Evolutionary conservation across 1,140 invertebrate species (phyloP).

Genomic region (Drosophila nasuta): DNA sequence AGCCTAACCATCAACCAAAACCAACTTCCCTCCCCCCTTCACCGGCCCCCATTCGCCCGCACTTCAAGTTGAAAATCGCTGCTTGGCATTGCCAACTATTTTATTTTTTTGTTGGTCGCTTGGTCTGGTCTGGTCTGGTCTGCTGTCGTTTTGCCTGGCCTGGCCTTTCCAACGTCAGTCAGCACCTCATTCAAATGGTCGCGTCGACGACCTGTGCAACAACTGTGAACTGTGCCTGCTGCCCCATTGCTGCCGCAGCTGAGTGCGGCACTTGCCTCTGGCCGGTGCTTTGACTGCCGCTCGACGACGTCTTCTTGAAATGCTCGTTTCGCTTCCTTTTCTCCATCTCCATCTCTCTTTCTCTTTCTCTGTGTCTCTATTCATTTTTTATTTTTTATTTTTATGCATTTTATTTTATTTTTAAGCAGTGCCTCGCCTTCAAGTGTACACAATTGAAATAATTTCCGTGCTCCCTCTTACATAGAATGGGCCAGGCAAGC

Average conservation of each 20-base stretch:
- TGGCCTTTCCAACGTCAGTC: constrained; percentile 64
- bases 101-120: constrained; percentile 30
- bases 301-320: constrained; percentile 71
- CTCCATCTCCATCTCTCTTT: not conserved
- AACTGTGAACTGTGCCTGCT: constrained; percentile 31
- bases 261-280: constrained; percentile 70
- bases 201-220: constrained; percentile 50
- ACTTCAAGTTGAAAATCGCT: constrained; percentile 71
- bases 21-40: not conserved
- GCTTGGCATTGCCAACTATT: constrained; percentile 65
- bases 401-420: constrained; percentile 38
- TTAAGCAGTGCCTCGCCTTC: constrained; percentile 41
- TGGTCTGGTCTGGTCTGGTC: constrained; percentile 25
- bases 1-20: constrained; percentile 53
- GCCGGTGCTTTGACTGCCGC: constrained; percentile 52
- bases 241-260: constrained; percentile 42
- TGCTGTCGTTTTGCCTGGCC: constrained; percentile 44
- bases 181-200: constrained; percentile 82
- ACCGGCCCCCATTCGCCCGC: not conserved
- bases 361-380: not conserved
- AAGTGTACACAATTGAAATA: constrained; percentile 83
- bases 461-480: constrained; percentile 64
- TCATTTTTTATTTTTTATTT: constrained; percentile 48
- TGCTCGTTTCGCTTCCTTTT: constrained; percentile 63
- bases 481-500: constrained; percentile 1